Conservation (phyloP, 2,888 invertebrate species). For the Amblyjoppa fuscipennis region DNA sequence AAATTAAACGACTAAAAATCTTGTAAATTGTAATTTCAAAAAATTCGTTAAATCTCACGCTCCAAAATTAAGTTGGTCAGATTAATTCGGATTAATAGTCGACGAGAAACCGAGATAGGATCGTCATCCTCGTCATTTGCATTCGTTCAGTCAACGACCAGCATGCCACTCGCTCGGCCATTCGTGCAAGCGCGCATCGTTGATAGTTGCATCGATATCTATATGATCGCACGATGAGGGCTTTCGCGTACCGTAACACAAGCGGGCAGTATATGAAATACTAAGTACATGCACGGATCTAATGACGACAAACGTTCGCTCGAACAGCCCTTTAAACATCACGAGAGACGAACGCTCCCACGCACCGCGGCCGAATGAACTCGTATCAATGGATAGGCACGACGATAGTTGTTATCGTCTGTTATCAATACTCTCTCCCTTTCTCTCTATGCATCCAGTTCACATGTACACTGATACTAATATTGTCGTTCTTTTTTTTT, state of each 20-base stretch:
- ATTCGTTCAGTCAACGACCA: constrained; percentile 53
- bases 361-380: constrained; percentile 57
- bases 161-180: constrained; percentile 13
- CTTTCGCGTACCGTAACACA: constrained; percentile 20
- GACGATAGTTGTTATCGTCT: constrained; percentile 49
- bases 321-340: constrained; percentile 43
- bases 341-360: constrained; percentile 55
- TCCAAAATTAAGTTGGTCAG: background rate
- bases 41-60: background rate
- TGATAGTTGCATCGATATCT: constrained; percentile 9
- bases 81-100: background rate
- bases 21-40: background rate
- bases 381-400: constrained; percentile 51
- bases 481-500: constrained; percentile 29
- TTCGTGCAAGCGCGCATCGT: background rate
- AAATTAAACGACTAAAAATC: background rate
- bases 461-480: background rate
- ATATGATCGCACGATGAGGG: constrained; percentile 11
- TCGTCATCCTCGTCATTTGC: constrained; percentile 35
- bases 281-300: constrained; percentile 2
- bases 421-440: constrained; percentile 47
- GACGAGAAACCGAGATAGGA: constrained; percentile 3
- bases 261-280: background rate
- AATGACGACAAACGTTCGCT: constrained; percentile 29
- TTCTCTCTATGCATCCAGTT: constrained; percentile 24